These are phyloP conservation scores for Pogonomyrmex californicus DNA, from an alignment of 1,140 invertebrate genomes.

Conservation along the genomic window DNA sequence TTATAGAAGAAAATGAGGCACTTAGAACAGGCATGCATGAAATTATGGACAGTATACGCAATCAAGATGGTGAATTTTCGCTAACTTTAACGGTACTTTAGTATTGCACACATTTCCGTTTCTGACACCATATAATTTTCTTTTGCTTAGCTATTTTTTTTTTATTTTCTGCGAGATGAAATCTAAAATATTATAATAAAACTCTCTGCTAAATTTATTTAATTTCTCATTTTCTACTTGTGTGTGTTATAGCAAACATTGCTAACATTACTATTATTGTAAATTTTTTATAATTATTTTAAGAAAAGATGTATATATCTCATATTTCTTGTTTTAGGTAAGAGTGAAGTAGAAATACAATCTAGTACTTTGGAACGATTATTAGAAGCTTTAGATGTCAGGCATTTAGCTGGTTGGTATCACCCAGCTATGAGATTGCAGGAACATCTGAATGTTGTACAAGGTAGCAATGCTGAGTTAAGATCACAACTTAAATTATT, in stretches of 20 bases:
- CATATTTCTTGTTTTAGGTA: conserved; percentile 76
- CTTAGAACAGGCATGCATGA: conserved; percentile 91
- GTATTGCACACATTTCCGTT: conserved; percentile 68
- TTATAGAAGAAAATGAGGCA: conserved; percentile 91
- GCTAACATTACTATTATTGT: neutral
- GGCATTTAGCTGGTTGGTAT: conserved; percentile 92
- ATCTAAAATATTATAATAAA: conserved; percentile 2
- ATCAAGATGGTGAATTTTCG: conserved; percentile 87
- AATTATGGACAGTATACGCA: conserved; percentile 89
- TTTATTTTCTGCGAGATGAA: neutral
- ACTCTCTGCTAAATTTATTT: conserved; percentile 17
- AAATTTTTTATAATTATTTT: neutral
- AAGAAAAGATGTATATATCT: conserved; percentile 8
- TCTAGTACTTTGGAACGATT: conserved; percentile 88
- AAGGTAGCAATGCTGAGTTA: conserved; percentile 88
- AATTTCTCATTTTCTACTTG: conserved; percentile 9
- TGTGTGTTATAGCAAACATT: neutral
- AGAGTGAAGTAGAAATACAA: conserved; percentile 86
- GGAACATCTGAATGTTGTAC: conserved; percentile 89
- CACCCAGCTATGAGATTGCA: conserved; percentile 92
- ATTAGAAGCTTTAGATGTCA: conserved; percentile 89
- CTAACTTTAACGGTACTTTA: conserved; percentile 76
- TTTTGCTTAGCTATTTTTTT: neutral
- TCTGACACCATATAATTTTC: conserved; percentile 20
- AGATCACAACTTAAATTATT: conserved; percentile 86